Evolutionary conservation across 2,888 invertebrate genomes (phyloP), one percentile per base, ranked within the genome.

Genomic region (Pollenia amentaria): DNA sequence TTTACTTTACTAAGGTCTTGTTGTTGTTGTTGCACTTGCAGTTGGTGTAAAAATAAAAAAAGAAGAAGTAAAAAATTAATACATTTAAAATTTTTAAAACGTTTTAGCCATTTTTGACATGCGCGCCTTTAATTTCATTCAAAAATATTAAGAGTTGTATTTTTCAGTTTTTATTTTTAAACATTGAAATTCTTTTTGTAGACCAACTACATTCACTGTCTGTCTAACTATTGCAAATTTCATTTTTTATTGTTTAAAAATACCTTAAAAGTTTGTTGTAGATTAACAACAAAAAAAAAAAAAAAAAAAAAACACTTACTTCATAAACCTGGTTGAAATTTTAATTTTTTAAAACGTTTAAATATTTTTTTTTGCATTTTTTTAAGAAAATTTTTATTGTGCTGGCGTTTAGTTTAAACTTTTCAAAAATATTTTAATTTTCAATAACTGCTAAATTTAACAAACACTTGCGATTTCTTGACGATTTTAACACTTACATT

Each of bases 51-150:
- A 38, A 38, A 14, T 14, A 57, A 57, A 1, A 57, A 14, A 11
- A 18, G 18, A 18, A 53, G 16, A 18, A 57, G 29, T 29, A 57
- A 12, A 12, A 14, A 29, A 14, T 21, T 21, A 12, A 29, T 57
- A 10, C 10, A 46, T 46, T 80, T 73, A 73, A 73, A 80, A 80
- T 72, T 80, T 73, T 55, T 65, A 40, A 55, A 72, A 73, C 72
- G 72, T 80, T 80, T 80, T 65, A 55, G 65, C 46, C 42, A 73
- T 80, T 73, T 80, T 80, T 73, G 72, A 73, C 73, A 80, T 80
- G 80, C 73, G 80, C 73, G 80, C 55, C 55, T 80, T 73, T 46
- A 80, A 80, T 80, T 80, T 80, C 80, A 80, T 80, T 80, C 80
- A 73, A 29, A 64, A 64, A 64, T 29, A 6, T 29, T 29, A 4